Evolutionary conservation across 2,797 vertebrate species (phyloP).

Genomic region (Halcyon leucocephala): DNA sequence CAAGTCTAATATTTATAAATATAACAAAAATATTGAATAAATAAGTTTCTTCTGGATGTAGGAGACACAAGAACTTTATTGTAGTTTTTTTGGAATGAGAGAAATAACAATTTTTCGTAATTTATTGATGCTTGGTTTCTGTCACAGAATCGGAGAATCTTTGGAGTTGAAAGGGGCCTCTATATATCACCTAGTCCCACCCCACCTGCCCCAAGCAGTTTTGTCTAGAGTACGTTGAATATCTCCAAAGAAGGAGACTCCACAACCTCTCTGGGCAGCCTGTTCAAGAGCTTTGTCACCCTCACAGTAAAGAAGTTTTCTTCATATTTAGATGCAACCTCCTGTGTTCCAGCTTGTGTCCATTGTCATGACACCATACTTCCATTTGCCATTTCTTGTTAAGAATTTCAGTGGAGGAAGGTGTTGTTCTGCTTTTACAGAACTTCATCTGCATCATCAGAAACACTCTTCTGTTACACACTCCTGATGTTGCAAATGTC

Average conservation of each 20-base stretch:
- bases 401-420: background rate
- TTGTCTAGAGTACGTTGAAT: too few relatives aligned
- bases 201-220: too few relatives aligned
- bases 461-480: background rate
- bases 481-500: background rate
- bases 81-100: background rate
- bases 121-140: background rate
- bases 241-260: too few relatives aligned
- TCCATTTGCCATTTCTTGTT: background rate
- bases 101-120: background rate
- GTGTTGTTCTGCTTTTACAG: background rate
- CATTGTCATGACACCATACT: background rate
- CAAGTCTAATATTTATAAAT: background rate
- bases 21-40: background rate
- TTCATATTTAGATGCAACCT: too few relatives aligned
- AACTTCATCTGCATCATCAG: background rate
- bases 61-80: background rate
- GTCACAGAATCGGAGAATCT: background rate
- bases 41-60: background rate
- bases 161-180: too few relatives aligned
- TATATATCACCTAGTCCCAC: too few relatives aligned
- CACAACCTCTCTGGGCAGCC: too few relatives aligned
- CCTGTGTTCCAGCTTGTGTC: too few relatives aligned
- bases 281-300: too few relatives aligned
- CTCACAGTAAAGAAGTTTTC: too few relatives aligned